These are phyloP conservation scores for Caenorhabditis macrosperma DNA, from an alignment of 2,888 invertebrate species.

Conservation along the genomic window DNA sequence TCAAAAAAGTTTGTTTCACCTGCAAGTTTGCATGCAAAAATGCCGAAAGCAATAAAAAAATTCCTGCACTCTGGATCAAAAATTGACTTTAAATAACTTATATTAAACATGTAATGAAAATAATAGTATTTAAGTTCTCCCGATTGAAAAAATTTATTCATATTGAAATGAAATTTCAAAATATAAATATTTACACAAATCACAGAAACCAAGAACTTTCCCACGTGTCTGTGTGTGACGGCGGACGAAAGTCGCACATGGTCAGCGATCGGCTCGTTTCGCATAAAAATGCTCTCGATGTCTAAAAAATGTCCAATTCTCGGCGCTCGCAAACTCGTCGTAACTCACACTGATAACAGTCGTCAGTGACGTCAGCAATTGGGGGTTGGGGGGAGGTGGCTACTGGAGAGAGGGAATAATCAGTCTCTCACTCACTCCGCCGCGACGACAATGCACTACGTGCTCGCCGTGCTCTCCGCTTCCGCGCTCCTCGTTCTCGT, in stretches of 20 bases:
- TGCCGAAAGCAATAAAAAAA: too few relatives aligned
- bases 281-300: constrained; percentile 34
- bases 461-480: constrained; percentile 1
- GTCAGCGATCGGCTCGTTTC: background rate
- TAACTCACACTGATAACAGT: constrained; percentile 19
- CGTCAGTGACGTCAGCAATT: constrained; percentile 24
- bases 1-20: too few relatives aligned
- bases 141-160: too few relatives aligned
- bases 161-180: too few relatives aligned
- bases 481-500: constrained; percentile 5
- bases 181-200: too few relatives aligned
- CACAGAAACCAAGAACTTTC: background rate
- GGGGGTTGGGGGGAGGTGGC: constrained; percentile 1
- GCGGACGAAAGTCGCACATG: background rate
- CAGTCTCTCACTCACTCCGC: background rate
- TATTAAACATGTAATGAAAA: too few relatives aligned
- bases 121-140: too few relatives aligned
- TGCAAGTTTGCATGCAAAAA: too few relatives aligned
- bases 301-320: constrained; percentile 13
- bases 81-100: too few relatives aligned
- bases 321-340: background rate
- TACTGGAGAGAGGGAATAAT: constrained; percentile 6
- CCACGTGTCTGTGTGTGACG: too few relatives aligned
- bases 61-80: too few relatives aligned
- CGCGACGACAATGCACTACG: constrained; percentile 4